phyloP scores from a whole-genome alignment of 1,140 invertebrate genomes.

The Achatina immaculata region DNA sequence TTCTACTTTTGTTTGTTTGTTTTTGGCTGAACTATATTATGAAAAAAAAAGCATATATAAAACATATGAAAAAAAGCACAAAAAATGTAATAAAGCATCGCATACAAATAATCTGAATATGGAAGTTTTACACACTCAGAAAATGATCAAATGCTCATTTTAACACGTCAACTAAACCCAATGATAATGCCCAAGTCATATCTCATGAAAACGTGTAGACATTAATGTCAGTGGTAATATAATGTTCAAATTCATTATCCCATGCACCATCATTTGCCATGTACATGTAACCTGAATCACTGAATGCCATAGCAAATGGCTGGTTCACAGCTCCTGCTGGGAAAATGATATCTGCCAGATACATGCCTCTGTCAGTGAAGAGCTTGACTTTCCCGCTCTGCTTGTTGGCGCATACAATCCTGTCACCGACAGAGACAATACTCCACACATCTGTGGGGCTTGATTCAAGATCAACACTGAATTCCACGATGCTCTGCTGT shows the following conservation, averaged over 20 bases:
- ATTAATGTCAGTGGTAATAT: constrained; percentile 30
- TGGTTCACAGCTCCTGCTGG: constrained; percentile 11
- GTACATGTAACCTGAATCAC: constrained; percentile 17
- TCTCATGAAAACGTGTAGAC: constrained; percentile 23
- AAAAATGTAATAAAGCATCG: background rate
- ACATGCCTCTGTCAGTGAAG: background rate
- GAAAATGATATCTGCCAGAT: background rate
- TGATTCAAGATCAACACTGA: constrained; percentile 1
- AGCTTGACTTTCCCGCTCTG: constrained; percentile 12
- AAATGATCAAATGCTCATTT: no score
- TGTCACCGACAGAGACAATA: constrained; percentile 1
- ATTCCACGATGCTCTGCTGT: background rate
- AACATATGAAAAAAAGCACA: background rate
- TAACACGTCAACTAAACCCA: no score
- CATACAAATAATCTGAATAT: background rate
- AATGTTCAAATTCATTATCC: constrained; percentile 26
- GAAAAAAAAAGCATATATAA: no score
- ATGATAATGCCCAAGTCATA: no score
- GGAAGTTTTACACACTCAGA: background rate
- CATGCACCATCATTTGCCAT: constrained; percentile 30
- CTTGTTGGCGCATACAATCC: constrained; percentile 30
- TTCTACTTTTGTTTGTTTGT: no score
- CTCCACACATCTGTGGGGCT: constrained; percentile 28
- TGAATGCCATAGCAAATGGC: constrained; percentile 28
- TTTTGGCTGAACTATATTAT: no score